These are phyloP conservation scores for Spodoptera littoralis DNA, from an alignment of 2,888 invertebrate species.

Conservation along the genomic window DNA sequence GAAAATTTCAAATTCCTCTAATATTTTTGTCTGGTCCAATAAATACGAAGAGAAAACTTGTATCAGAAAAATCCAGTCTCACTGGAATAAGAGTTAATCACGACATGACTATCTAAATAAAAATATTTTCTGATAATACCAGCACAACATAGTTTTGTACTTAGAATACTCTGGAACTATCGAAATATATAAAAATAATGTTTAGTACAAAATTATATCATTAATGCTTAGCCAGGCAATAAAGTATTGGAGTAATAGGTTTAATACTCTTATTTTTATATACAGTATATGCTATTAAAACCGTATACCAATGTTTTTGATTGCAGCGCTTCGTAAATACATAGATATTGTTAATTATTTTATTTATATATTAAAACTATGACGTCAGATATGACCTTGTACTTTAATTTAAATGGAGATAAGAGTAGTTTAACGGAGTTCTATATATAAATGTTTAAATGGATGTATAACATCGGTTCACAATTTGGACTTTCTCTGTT, in stretches of 20 bases:
- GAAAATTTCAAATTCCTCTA: no score
- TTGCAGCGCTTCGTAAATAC: constrained; percentile 4
- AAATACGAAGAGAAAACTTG: no score
- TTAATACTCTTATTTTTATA: no score
- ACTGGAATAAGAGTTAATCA: no score
- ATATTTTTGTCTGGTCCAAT: no score
- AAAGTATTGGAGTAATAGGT: neutral
- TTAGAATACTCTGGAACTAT: neutral
- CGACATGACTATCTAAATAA: no score
- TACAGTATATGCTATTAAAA: no score
- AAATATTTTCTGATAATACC: no score
- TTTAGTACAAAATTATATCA: no score
- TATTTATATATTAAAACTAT: constrained; percentile 47
- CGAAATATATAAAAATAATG: no score
- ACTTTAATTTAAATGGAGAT: constrained; percentile 61
- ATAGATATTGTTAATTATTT: constrained; percentile 25
- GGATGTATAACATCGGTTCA: neutral
- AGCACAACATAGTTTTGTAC: neutral
- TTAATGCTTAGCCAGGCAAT: no score
- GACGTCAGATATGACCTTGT: constrained; percentile 77
- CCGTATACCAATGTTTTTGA: constrained; percentile 2
- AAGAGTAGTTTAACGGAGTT: constrained; percentile 12
- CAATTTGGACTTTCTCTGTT: neutral
- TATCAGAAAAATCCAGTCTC: no score
- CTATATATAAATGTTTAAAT: neutral